These are phyloP conservation scores for Phalacrocorax carbo DNA, from an alignment of 2,113 vertebrate species.

Conservation along the genomic window DNA sequence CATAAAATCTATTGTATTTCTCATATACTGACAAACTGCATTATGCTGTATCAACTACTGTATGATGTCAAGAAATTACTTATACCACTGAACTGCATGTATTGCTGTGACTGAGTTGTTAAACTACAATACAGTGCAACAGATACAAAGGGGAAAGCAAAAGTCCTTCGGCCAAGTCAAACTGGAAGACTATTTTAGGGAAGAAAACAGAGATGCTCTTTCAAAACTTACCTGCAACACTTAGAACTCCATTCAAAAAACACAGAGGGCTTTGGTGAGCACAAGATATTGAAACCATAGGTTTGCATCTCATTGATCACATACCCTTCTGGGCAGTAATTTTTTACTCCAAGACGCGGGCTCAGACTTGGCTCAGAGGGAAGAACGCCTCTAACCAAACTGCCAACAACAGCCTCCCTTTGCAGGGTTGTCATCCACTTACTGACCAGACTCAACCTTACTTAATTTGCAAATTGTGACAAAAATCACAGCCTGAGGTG, in stretches of 20 bases:
- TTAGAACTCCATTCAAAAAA: background rate
- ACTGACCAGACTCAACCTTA: background rate
- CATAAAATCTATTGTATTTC: background rate
- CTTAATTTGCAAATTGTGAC: background rate
- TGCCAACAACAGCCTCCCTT: background rate
- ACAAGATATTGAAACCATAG: background rate
- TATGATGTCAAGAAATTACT: background rate
- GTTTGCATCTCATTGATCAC: background rate
- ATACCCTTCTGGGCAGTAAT: background rate
- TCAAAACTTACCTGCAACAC: background rate
- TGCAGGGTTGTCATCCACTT: background rate
- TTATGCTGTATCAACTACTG: background rate
- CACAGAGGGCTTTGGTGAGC: fast-evolving
- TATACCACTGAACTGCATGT: background rate
- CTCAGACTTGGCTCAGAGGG: background rate
- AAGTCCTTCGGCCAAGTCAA: background rate
- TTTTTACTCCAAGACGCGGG: background rate
- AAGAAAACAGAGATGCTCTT: background rate
- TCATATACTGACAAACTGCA: background rate
- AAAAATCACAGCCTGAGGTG: constrained; percentile 12
- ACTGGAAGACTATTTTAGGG: background rate
- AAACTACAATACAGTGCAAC: background rate
- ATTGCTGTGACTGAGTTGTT: background rate
- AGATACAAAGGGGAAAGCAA: background rate
- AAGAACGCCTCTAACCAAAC: background rate